Percentiles rank a stretch among this genome's conserved stretches.
These are phyloP conservation scores for Myoxocephalus aenaeus DNA, from an alignment of 2,797 vertebrate species.

Conservation along the genomic window DNA sequence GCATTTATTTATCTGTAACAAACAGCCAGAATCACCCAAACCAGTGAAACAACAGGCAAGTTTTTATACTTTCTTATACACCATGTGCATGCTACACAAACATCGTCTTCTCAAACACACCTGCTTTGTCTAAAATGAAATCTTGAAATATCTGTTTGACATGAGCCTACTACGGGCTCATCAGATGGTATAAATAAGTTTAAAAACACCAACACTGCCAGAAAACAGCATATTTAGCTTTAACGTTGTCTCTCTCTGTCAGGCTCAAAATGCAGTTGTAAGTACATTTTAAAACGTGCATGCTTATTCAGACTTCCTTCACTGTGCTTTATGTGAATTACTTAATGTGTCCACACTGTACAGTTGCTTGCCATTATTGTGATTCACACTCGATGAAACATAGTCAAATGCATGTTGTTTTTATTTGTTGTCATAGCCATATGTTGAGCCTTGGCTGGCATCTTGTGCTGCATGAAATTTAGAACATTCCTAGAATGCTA, in stretches of 20 bases:
- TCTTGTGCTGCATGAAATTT: conserved; percentile 31
- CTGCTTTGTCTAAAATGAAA: neutral
- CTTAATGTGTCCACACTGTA: conserved; percentile 12
- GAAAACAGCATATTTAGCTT: conserved; percentile 49
- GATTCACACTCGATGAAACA: conserved; percentile 30
- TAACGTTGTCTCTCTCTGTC: conserved; percentile 60
- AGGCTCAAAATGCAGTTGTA: conserved; percentile 75
- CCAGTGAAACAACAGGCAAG: conserved; percentile 98
- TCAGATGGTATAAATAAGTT: conserved; percentile 8
- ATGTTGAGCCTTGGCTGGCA: conserved; percentile 10
- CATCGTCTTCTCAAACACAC: conserved; percentile 34
- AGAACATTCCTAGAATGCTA: neutral
- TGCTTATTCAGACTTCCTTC: conserved; percentile 26
- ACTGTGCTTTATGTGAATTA: conserved; percentile 36
- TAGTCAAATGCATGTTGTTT: conserved; percentile 43
- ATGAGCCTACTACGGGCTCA: neutral
- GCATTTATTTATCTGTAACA: conserved; percentile 91
- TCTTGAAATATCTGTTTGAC: conserved; percentile 21
- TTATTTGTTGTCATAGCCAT: conserved; percentile 32
- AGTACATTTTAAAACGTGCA: conserved; percentile 65
- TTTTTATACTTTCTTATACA: conserved; percentile 72
- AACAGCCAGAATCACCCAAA: conserved; percentile 97
- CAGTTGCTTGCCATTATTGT: conserved; percentile 28
- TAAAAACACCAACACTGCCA: neutral
- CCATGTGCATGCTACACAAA: conserved; percentile 70